Evolutionary conservation across 2,888 invertebrate genomes (phyloP), one percentile per base, ranked within the genome.

Genomic region (Meloe dianella): DNA sequence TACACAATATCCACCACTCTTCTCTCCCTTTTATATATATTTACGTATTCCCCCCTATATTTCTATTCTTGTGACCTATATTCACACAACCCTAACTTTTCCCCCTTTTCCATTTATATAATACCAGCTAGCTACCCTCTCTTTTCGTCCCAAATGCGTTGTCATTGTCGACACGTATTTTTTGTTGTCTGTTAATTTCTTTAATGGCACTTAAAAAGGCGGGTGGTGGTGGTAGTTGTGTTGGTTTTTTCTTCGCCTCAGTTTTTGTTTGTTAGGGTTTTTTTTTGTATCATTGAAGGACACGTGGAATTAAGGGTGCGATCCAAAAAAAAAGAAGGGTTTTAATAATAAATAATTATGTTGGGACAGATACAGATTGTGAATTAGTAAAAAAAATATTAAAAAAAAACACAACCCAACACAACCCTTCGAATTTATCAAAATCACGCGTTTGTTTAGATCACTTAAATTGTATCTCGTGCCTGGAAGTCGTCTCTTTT

Each of bases 161-260:
- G 47, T 47, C 10, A 9, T 47, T 20, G 20, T 47, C 60, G 57
- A 62, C 63, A 60, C 41, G 35, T 32, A 65, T 66, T 73, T 71
- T 75, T 71, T 72, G 64, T 66, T 61, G 60, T 62, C 67, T 70
- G 73, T 74, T 75, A 73, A 74, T 74, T 72, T 71, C 71, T 68
- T 73, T 74, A 75, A 75, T 75, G 66, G 73, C 67, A 67, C 73
- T 73, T 70, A 69, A 73, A 75, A 63, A 66, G 73, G 72, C 65
- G 67, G 60, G 63, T 56, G 63, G 27, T 61, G 27, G 57, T 54
- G 61, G 30, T 60, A 24, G 51, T 64, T 66, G 67, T 65, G 59
- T 68, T 71, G 63, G 61, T 69, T 67, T 64, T 32, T 20, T 35
- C 41, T 56, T 56, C 54, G 47, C 35, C 3, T 35, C 2, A 17